These are phyloP conservation scores for Coelopa pilipes DNA, from an alignment of 2,888 invertebrate genomes.

Conservation along the genomic window DNA sequence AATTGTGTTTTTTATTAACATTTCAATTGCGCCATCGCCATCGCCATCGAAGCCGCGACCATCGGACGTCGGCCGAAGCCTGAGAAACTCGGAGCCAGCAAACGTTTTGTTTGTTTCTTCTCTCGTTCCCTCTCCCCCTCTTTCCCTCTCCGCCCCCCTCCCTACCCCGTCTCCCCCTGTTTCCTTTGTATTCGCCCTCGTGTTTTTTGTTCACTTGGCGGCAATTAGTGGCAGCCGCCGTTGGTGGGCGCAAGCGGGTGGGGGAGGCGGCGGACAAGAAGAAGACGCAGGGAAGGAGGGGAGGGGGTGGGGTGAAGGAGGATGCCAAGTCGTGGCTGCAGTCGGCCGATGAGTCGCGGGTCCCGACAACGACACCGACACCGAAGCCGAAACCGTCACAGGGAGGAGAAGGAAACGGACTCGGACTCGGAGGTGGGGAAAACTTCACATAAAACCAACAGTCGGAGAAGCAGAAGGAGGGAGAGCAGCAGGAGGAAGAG, in stretches of 20 bases:
- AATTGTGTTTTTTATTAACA: constrained; percentile 4
- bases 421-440: too few relatives aligned
- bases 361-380: background rate
- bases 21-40: constrained; percentile 28
- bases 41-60: background rate
- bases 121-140: too few relatives aligned
- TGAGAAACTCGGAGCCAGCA: constrained; percentile 15
- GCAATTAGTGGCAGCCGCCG: background rate
- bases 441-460: too few relatives aligned
- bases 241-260: background rate
- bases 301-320: too few relatives aligned
- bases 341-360: constrained; percentile 1
- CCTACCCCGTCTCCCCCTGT: too few relatives aligned
- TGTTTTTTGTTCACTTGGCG: background rate
- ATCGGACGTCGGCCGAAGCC: background rate
- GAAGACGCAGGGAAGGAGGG: background rate
- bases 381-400: background rate
- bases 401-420: background rate
- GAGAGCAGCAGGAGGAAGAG: too few relatives aligned
- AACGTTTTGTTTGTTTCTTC: background rate
- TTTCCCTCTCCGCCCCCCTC: too few relatives aligned
- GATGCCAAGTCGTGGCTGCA: background rate
- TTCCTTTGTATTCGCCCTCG: background rate
- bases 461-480: too few relatives aligned
- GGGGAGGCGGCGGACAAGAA: background rate